Evolutionary conservation across 1,140 invertebrate species (phyloP), one percentile per base, ranked within the genome.

Genomic region (Heliconius eleuchia): DNA sequence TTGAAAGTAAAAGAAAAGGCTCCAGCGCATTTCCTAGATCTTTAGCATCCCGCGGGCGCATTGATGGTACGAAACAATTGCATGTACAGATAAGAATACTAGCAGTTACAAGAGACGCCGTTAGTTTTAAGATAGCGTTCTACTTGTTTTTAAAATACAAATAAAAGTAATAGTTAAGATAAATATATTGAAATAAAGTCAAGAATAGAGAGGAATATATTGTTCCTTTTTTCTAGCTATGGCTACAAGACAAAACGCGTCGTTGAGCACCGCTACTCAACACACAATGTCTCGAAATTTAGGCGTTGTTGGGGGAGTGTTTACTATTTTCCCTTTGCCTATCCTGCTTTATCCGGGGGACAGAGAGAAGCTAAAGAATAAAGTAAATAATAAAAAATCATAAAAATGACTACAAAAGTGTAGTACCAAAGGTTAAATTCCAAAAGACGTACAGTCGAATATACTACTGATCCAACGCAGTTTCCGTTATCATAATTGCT

Each of bases 31-130:
- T 76, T 76, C 74, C 78, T 79, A 42, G 73, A 75, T 79, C 78
- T 79, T 75, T 8, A 50, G 74, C 73, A 76, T 79, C 82, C 74
- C 80, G 50, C 39, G 81, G 77, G 82, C 70, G 74, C 57, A 80
- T 83, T 83, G 79, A 78, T 79, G 77, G 73, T 73, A 52, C 74
- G 73, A 77, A 75, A 81, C 82, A 83, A 83, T 83, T 83, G 74
- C 79, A 70, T 74, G 46, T 46, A 13, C 19, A 66, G 82, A 83
- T 83, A 83, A 80, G 76, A 66, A 66, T 70, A 76, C 79, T 66
- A 80, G 71, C 79, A 39, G 39, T 60, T 77, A 55, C 73, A 39
- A 30, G 74, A 76, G 60, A 76, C 74, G 74, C 46, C 60, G 74
- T 76, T 71, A 76, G 74, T 50, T 46, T 46, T 27, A 27, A 76